A percentile compares a stretch with the other conserved stretches of the same genome.
Conservation (phyloP, 2,113 vertebrate species). For the Seriola aureovittata region DNA sequence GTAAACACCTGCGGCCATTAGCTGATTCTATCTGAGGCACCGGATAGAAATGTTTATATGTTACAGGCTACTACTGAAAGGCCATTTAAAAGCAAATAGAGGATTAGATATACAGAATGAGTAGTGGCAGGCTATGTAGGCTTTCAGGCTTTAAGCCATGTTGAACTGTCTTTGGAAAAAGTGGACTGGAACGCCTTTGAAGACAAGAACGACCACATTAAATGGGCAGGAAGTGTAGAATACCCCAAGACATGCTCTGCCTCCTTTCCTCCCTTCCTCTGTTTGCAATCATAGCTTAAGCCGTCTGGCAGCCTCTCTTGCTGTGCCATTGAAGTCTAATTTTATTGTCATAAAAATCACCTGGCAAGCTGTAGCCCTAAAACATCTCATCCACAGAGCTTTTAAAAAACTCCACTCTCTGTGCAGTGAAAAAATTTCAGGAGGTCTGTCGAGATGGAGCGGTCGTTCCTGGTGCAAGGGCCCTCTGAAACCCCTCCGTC, state of each 20-base stretch:
- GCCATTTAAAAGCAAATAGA: conserved; percentile 77
- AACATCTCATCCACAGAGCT: conserved; percentile 56
- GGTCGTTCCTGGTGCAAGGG: conserved; percentile 19
- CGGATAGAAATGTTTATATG: conserved; percentile 83
- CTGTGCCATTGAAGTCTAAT: conserved; percentile 79
- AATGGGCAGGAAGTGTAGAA: conserved; percentile 66
- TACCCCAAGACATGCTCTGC: conserved; percentile 63
- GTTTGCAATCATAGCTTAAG: conserved; percentile 74
- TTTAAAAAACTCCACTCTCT: conserved; percentile 61
- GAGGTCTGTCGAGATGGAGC: conserved; percentile 47
- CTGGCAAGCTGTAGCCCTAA: conserved; percentile 64
- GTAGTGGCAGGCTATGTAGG: conserved; percentile 53
- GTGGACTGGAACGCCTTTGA: conserved; percentile 66
- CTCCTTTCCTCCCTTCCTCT: conserved; percentile 59
- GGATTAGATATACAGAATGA: conserved; percentile 73
- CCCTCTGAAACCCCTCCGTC: conserved; percentile 59
- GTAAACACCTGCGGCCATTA: conserved; percentile 85
- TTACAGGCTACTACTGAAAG: conserved; percentile 78
- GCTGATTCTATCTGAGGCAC: conserved; percentile 78
- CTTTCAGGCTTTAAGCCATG: conserved; percentile 62
- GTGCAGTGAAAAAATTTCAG: conserved; percentile 35
- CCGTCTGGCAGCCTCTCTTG: conserved; percentile 65
- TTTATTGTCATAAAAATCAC: conserved; percentile 79
- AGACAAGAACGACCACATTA: conserved; percentile 73
- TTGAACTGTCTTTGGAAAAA: conserved; percentile 68